Evolutionary conservation across 2,113 vertebrate genomes (phyloP).

Genomic region (Pavo muticus): DNA sequence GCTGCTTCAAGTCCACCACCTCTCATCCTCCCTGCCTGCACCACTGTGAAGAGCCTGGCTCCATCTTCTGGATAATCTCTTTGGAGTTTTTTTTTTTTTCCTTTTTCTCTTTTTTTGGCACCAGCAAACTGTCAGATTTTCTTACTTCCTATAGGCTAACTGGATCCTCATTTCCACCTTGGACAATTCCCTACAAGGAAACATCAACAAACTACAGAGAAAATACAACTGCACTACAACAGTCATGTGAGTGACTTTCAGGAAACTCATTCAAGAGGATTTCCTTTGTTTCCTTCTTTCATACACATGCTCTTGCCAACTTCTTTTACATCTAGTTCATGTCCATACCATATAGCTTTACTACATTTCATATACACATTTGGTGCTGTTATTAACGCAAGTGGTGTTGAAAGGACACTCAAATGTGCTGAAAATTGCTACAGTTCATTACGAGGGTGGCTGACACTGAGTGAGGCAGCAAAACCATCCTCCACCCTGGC

Average conservation of each 20-base stretch:
- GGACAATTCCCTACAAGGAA: neutral
- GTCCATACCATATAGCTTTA: neutral
- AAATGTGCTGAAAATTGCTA: neutral
- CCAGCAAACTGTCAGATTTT: neutral
- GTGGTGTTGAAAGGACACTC: neutral
- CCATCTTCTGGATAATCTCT: neutral
- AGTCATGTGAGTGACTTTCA: neutral
- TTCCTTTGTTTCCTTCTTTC: neutral
- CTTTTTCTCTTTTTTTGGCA: neutral
- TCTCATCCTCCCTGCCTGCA: neutral
- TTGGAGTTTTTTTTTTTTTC: neutral
- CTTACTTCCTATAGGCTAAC: neutral
- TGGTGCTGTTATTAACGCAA: neutral
- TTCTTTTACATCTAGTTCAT: neutral
- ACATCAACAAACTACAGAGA: neutral
- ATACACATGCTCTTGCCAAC: rapidly evolving
- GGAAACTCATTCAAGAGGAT: neutral
- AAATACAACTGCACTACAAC: neutral
- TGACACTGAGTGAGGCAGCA: neutral
- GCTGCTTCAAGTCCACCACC: neutral
- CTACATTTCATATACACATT: neutral
- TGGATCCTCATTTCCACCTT: neutral
- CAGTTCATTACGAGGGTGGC: neutral
- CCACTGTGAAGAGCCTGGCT: neutral
- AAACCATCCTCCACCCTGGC: neutral